phyloP scores from a whole-genome alignment of 2,113 vertebrate species.

The Corapipo altera region DNA sequence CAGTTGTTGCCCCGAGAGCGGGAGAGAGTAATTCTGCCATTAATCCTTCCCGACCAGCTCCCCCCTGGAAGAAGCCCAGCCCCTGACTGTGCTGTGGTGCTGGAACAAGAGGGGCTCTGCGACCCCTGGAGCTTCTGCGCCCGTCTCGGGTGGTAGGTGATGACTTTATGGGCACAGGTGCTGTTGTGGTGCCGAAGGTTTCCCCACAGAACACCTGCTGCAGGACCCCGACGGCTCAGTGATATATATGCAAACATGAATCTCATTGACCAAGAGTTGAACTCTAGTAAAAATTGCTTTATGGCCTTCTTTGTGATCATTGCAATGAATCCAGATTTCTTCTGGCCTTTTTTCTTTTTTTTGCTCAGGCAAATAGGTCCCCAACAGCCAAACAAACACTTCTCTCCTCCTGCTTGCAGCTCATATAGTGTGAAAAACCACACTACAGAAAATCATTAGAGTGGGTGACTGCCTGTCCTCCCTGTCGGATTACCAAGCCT shows the following conservation, averaged over 20 bases:
- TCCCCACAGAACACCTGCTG: slow-evolving; percentile 37
- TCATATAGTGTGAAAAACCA: background rate
- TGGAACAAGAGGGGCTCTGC: background rate
- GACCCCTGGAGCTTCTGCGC: fast-evolving
- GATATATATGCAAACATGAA: slow-evolving; percentile 23
- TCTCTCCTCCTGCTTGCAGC: background rate
- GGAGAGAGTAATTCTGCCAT: background rate
- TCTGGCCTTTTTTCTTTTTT: background rate
- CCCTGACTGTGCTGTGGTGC: background rate
- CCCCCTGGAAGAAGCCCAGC: background rate
- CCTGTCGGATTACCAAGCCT: background rate
- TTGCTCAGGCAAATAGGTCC: background rate
- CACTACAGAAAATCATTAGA: background rate
- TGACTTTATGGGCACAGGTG: slow-evolving; percentile 27
- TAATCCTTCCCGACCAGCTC: background rate
- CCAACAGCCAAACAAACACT: background rate
- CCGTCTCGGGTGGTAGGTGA: background rate
- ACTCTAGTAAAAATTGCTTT: slow-evolving; percentile 55
- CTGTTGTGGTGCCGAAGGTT: background rate
- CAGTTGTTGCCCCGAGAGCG: background rate
- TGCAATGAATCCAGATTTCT: background rate
- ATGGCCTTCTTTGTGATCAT: slow-evolving; percentile 12
- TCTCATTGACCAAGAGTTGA: slow-evolving; percentile 57
- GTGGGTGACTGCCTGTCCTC: background rate
- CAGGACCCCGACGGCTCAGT: background rate